phyloP scores from a whole-genome alignment of 2,113 vertebrate genomes.

The Theristicus caerulescens region DNA sequence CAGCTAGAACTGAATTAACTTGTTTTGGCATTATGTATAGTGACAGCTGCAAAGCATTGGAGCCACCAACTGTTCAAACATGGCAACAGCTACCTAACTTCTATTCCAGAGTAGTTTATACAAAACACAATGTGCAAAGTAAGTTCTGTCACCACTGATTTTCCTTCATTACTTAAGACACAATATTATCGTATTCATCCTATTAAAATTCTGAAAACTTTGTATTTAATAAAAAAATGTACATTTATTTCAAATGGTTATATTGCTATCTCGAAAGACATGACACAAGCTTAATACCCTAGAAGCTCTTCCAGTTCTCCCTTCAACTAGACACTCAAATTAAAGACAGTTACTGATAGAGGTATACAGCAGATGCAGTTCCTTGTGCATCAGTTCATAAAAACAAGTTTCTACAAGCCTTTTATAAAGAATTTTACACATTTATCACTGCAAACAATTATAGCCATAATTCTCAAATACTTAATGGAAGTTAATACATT shows the following conservation, averaged over 20 bases:
- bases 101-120: neutral
- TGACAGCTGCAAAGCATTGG: conserved; percentile 71
- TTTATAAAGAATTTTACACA: neutral
- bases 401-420: neutral
- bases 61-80: conserved; percentile 82
- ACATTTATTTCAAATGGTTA: neutral
- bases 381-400: neutral
- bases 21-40: neutral
- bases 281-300: neutral
- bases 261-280: neutral
- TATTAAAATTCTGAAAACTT: neutral
- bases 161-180: neutral
- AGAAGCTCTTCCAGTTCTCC: neutral
- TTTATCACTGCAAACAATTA: neutral
- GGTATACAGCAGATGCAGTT: neutral
- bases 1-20: neutral
- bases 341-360: neutral
- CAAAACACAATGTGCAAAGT: neutral
- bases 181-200: neutral
- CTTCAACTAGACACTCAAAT: neutral
- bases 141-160: neutral
- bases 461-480: neutral
- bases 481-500: neutral
- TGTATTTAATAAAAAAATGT: neutral
- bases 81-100: conserved; percentile 53